Percentiles rank a stretch among this genome's conserved stretches.
Conservation (phyloP, 1,140 invertebrate species). For the Leptoteleia sp. region DNA sequence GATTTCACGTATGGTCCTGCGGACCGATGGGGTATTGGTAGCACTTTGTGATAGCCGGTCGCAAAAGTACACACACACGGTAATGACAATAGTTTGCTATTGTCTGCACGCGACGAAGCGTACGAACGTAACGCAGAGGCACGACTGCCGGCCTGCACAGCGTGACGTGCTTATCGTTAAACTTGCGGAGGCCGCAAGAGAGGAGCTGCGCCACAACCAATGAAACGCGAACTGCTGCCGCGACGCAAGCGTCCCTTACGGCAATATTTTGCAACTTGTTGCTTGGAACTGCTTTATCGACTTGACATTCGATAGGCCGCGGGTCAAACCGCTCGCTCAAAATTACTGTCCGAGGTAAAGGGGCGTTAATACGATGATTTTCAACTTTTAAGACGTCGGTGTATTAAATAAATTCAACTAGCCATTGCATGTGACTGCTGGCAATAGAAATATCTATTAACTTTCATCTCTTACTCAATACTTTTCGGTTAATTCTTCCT, state of each 20-base stretch:
- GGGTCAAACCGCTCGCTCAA: slow-evolving; percentile 6
- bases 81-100: slow-evolving; percentile 15
- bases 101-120: slow-evolving; percentile 28
- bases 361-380: slow-evolving; percentile 13
- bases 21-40: slow-evolving; percentile 9
- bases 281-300: slow-evolving; percentile 53
- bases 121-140: slow-evolving; percentile 49
- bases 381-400: no score
- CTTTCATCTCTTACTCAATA: no score
- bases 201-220: slow-evolving; percentile 33
- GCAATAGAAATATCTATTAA: no score
- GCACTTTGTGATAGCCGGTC: slow-evolving; percentile 34
- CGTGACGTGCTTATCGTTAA: slow-evolving; percentile 46
- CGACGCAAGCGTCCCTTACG: slow-evolving; percentile 61
- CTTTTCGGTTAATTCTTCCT: no score
- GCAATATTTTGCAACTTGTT: slow-evolving; percentile 60
- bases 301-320: slow-evolving; percentile 9
- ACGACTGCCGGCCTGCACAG: slow-evolving; percentile 51
- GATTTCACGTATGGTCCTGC: not conserved
- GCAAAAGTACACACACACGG: slow-evolving; percentile 34
- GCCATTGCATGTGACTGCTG: no score
- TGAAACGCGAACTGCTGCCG: slow-evolving; percentile 11
- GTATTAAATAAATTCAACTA: no score
- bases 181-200: slow-evolving; percentile 34
- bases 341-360: no score